A percentile compares a stretch with the other conserved stretches of the same genome.
phyloP scores from a whole-genome alignment of 2,113 vertebrate genomes.

The Tragelaphus imberbis region DNA sequence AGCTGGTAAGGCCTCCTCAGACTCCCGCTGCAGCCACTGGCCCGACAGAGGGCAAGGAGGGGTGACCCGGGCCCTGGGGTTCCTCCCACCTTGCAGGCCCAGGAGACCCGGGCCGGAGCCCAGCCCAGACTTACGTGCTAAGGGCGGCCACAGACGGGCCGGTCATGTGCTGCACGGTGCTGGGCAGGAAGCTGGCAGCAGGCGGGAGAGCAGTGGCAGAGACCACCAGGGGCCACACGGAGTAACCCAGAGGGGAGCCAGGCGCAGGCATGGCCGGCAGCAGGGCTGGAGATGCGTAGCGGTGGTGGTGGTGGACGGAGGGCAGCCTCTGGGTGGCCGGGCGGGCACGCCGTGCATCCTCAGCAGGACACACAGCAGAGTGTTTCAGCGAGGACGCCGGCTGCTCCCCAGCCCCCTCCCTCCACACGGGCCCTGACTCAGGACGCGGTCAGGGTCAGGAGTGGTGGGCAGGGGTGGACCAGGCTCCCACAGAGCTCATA shows the following conservation, averaged over 20 bases:
- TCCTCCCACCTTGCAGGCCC: neutral
- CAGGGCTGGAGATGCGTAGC: conserved; percentile 73
- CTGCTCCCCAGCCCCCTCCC: too few species aligned
- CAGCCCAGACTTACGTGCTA: conserved; percentile 38
- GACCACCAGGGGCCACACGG: conserved; percentile 69
- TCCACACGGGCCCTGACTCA: neutral
- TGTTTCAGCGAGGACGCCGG: accelerated
- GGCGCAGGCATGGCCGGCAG: neutral
- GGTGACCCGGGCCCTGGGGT: neutral
- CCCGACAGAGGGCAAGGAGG: neutral
- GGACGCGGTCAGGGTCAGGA: neutral
- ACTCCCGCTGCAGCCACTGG: neutral
- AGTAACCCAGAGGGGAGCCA: conserved; percentile 68
- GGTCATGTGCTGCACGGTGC: conserved; percentile 19
- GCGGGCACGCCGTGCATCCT: conserved; percentile 69
- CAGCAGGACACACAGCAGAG: neutral
- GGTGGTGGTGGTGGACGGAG: conserved; percentile 86
- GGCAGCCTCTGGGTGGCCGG: conserved; percentile 58
- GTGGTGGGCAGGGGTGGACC: neutral
- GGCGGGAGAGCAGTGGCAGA: conserved; percentile 54
- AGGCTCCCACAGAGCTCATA: neutral
- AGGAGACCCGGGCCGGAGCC: neutral
- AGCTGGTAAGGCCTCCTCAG: neutral
- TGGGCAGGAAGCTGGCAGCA: conserved; percentile 60
- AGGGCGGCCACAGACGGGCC: conserved; percentile 59